Evolutionary conservation across 2,888 invertebrate genomes (phyloP).

Genomic region (Leptinotarsa haldemani): DNA sequence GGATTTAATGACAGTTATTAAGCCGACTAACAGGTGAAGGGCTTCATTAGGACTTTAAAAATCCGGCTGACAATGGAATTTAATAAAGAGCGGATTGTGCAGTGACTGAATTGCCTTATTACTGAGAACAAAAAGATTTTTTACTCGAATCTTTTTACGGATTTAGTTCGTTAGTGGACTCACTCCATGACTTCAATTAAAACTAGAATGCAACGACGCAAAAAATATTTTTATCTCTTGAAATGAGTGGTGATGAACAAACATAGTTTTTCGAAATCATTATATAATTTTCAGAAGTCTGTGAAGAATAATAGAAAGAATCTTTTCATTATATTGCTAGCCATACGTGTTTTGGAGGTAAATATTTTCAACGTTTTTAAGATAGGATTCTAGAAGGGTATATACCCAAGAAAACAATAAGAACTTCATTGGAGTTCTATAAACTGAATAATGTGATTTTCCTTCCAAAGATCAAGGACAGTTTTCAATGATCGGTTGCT

Average conservation of each 20-base stretch:
- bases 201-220: constrained; percentile 1
- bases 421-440: too few relatives aligned
- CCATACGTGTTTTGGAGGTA: too few relatives aligned
- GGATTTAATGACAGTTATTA: constrained; percentile 11
- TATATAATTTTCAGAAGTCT: too few relatives aligned
- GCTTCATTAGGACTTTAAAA: constrained; percentile 5
- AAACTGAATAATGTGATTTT: too few relatives aligned
- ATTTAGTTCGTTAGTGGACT: background rate
- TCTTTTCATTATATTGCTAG: too few relatives aligned
- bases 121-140: constrained; percentile 1
- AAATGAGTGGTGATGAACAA: background rate
- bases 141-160: background rate
- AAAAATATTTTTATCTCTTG: background rate
- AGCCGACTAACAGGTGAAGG: constrained; percentile 15
- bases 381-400: too few relatives aligned
- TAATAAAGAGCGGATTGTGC: constrained; percentile 22
- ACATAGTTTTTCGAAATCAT: too few relatives aligned
- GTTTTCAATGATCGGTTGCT: too few relatives aligned
- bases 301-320: too few relatives aligned
- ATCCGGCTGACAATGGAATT: constrained; percentile 22
- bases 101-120: constrained; percentile 11
- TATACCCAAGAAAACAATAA: too few relatives aligned
- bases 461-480: too few relatives aligned
- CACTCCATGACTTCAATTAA: constrained; percentile 17
- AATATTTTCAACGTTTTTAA: too few relatives aligned